phyloP scores from a whole-genome alignment of 2,113 vertebrate species.

The Leucopsar rothschildi region DNA sequence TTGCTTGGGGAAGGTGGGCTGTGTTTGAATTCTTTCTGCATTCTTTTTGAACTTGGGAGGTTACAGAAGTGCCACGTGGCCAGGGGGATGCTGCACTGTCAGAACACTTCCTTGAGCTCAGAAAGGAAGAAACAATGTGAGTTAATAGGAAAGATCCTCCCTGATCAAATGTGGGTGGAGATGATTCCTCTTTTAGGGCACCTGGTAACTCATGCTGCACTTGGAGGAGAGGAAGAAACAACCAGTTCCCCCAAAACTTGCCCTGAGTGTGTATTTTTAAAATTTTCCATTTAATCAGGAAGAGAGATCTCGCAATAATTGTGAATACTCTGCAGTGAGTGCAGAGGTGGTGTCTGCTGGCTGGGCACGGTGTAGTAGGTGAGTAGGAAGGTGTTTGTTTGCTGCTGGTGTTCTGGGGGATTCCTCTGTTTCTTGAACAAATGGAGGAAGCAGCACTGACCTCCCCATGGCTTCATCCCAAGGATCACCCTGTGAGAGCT shows the following conservation, averaged over 20 bases:
- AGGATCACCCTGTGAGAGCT: not conserved
- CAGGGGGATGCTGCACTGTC: not conserved
- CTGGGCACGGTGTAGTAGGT: not conserved
- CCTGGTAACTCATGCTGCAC: not conserved
- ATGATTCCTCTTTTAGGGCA: not conserved
- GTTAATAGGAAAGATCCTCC: not conserved
- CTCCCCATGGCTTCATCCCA: not conserved
- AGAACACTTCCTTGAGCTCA: not conserved
- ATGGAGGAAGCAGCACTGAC: not conserved
- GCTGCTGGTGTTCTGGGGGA: not conserved
- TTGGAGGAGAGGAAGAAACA: not conserved
- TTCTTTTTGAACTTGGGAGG: not conserved
- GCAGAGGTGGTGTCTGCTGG: not conserved
- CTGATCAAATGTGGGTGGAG: not conserved
- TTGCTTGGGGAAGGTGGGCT: not conserved
- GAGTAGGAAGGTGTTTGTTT: not conserved
- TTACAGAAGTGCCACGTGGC: accelerated
- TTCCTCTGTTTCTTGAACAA: not conserved
- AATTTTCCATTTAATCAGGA: not conserved
- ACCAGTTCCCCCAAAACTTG: not conserved
- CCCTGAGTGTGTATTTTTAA: too few species aligned
- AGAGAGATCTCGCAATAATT: not conserved
- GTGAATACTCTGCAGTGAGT: accelerated
- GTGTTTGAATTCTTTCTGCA: not conserved
- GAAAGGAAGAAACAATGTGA: not conserved